phyloP scores from a whole-genome alignment of 2,113 vertebrate genomes.

The Pedionomus torquatus region DNA sequence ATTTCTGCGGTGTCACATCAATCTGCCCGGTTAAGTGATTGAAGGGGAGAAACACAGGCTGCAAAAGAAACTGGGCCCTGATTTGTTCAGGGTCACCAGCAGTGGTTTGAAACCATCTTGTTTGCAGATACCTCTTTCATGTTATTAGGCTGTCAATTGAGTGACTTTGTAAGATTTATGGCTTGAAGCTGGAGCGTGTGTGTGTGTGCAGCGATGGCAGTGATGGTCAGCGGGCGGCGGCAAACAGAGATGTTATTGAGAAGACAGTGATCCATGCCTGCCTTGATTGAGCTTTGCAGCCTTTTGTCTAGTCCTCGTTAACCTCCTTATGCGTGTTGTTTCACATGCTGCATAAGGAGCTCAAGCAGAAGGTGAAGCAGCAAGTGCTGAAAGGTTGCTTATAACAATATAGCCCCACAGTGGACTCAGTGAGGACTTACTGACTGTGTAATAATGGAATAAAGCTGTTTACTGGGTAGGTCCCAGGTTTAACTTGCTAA shows the following conservation, averaged over 20 bases:
- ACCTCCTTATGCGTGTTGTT: not conserved
- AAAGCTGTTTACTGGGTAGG: not conserved
- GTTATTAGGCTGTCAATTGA: conserved; percentile 76
- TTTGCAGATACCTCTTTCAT: conserved; percentile 78
- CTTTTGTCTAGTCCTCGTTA: conserved; percentile 2
- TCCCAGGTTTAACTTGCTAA: not conserved
- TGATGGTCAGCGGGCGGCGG: not conserved
- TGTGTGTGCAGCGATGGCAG: not conserved
- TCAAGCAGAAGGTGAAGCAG: conserved; percentile 46
- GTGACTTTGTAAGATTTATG: conserved; percentile 74
- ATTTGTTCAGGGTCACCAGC: conserved; percentile 82
- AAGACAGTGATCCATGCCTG: not conserved
- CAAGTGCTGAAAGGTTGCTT: conserved; percentile 44
- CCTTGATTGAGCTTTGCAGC: conserved; percentile 13
- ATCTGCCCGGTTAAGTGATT: conserved; percentile 69
- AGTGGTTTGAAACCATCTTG: conserved; percentile 77
- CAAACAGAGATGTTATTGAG: not conserved
- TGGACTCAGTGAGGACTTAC: not conserved
- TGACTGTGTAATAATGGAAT: not conserved
- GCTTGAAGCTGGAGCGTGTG: conserved; percentile 55
- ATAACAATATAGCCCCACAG: not conserved
- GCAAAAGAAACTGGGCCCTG: conserved; percentile 72
- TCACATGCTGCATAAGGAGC: not conserved
- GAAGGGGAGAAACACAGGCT: conserved; percentile 67
- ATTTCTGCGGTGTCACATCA: conserved; percentile 67